A percentile compares a stretch with the other conserved stretches of the same genome.
Evolutionary conservation across 2,888 invertebrate species (phyloP).

Genomic region (Harpalus rufipes): DNA sequence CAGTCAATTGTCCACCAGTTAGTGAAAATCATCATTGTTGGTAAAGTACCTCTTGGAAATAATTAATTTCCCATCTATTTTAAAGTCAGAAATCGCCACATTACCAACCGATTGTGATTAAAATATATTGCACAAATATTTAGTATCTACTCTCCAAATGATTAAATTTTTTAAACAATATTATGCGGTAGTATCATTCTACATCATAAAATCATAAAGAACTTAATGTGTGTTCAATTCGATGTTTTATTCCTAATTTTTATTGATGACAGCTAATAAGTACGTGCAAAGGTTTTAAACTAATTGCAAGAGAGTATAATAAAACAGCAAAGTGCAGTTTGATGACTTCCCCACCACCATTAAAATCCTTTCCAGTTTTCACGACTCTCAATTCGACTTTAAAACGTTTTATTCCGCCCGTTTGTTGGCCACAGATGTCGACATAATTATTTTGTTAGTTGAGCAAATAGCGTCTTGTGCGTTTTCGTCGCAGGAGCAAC

Average conservation of each 20-base stretch:
- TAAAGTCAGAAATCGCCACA: no score
- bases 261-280: not conserved
- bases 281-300: not conserved
- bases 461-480: conserved; percentile 5
- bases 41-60: no score
- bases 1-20: no score
- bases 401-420: conserved; percentile 36
- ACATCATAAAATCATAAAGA: no score
- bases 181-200: no score
- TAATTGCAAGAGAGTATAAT: not conserved
- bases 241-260: not conserved
- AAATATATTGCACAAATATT: no score
- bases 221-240: not conserved
- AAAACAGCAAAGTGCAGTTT: not conserved
- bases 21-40: no score
- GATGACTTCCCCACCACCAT: not conserved
- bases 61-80: no score
- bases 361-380: not conserved
- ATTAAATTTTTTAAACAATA: no score
- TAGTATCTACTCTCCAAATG: no score
- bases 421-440: conserved; percentile 24
- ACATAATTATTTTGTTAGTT: conserved; percentile 52
- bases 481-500: not conserved
- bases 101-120: no score
- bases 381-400: conserved; percentile 25